Evolutionary conservation across 2,113 vertebrate species (phyloP).

Genomic region (Sander lucioperca): DNA sequence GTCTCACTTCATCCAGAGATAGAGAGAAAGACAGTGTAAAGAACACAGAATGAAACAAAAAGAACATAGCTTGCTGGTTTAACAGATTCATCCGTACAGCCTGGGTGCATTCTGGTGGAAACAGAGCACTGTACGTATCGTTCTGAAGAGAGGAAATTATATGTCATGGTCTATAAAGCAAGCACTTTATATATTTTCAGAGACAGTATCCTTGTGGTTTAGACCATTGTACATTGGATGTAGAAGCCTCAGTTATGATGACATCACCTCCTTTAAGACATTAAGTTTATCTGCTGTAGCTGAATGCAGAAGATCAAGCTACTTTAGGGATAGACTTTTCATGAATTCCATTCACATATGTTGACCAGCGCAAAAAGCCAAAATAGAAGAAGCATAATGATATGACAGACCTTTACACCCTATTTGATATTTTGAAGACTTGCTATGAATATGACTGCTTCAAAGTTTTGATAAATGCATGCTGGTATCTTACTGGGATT

Average conservation of each 20-base stretch:
- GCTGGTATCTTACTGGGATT: not conserved
- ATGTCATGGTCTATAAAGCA: constrained; percentile 76
- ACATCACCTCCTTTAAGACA: constrained; percentile 49
- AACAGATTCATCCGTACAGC: constrained; percentile 72
- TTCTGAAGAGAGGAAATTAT: constrained; percentile 71
- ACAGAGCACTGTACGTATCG: constrained; percentile 50
- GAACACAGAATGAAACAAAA: constrained; percentile 61
- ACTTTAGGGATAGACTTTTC: constrained; percentile 43
- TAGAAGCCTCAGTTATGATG: constrained; percentile 51
- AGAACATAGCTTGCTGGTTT: constrained; percentile 45
- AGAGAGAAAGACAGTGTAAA: constrained; percentile 42
- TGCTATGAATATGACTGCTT: constrained; percentile 26
- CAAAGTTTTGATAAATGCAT: not conserved
- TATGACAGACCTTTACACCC: constrained; percentile 15
- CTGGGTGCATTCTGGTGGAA: constrained; percentile 71
- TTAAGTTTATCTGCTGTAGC: constrained; percentile 31
- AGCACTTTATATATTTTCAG: constrained; percentile 62
- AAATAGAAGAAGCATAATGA: constrained; percentile 38
- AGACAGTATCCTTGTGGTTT: constrained; percentile 65
- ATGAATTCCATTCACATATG: constrained; percentile 27
- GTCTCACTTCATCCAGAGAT: constrained; percentile 44
- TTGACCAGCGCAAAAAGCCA: constrained; percentile 16
- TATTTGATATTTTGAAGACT: constrained; percentile 22
- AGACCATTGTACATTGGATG: constrained; percentile 56
- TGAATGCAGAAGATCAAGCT: constrained; percentile 27